Percentiles rank a stretch among this genome's conserved stretches.
phyloP scores from a whole-genome alignment of 2,888 invertebrate species.

The Drosophila cognata region DNA sequence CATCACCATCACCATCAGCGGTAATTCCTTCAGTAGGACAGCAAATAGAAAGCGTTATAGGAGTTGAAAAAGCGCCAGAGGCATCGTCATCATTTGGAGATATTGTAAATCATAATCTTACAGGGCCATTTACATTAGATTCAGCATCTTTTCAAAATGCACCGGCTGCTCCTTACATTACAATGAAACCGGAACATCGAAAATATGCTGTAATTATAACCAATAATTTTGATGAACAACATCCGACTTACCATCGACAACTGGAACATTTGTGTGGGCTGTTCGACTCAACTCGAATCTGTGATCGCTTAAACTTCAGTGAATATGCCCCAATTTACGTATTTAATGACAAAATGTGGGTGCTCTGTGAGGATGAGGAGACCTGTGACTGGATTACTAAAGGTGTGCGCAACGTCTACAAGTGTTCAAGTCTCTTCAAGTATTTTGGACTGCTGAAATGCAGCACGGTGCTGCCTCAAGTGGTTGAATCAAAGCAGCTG shows the following conservation, averaged over 20 bases:
- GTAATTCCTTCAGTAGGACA: background rate
- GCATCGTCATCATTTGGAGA: background rate
- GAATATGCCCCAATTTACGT: constrained; percentile 25
- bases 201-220: constrained; percentile 27
- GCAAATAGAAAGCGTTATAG: background rate
- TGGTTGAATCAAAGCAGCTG: constrained; percentile 32
- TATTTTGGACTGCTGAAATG: constrained; percentile 25
- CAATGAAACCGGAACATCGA: constrained; percentile 41
- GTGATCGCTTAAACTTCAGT: constrained; percentile 27
- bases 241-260: constrained; percentile 7
- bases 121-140: background rate
- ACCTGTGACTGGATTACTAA: constrained; percentile 46
- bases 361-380: constrained; percentile 36
- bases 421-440: constrained; percentile 22
- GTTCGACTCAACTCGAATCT: constrained; percentile 21
- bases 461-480: constrained; percentile 39
- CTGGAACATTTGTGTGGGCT: constrained; percentile 32
- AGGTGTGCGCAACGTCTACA: constrained; percentile 25
- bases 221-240: constrained; percentile 12
- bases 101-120: background rate
- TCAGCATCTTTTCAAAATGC: background rate
- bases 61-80: background rate
- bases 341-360: constrained; percentile 23
- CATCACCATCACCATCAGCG: background rate
- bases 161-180: constrained; percentile 1